These are phyloP conservation scores for Ceratosolen solmsi DNA, from an alignment of 1,140 invertebrate genomes.

Conservation along the genomic window DNA sequence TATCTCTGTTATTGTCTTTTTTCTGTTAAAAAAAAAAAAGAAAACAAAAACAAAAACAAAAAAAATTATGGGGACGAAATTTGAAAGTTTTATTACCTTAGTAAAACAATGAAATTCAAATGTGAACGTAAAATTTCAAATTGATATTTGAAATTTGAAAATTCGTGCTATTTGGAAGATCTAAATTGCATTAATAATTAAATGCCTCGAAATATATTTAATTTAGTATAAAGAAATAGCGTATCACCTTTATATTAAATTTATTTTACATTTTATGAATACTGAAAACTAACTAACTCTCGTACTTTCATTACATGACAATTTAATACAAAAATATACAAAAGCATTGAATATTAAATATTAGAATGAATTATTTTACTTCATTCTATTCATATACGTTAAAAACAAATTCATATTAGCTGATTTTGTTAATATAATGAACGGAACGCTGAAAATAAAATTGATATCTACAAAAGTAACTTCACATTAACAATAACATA, in stretches of 20 bases:
- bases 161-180: too few species aligned
- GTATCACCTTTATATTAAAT: background rate
- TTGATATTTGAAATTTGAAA: too few species aligned
- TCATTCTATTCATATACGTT: background rate
- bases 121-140: too few species aligned
- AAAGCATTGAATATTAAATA: background rate
- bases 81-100: too few species aligned
- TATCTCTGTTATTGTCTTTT: too few species aligned
- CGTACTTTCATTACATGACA: background rate
- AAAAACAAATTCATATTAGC: background rate
- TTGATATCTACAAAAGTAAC: background rate
- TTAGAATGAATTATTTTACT: background rate
- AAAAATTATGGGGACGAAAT: too few species aligned
- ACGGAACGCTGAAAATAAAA: background rate
- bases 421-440: background rate
- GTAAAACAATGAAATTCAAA: too few species aligned
- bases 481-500: background rate
- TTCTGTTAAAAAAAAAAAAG: too few species aligned
- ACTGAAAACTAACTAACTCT: background rate
- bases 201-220: background rate
- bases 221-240: background rate
- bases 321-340: background rate
- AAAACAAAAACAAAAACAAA: too few species aligned
- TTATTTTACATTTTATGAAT: background rate
- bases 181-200: too few species aligned